Conservation (phyloP, 2,888 invertebrate species). For the Latrodectus elegans region DNA sequence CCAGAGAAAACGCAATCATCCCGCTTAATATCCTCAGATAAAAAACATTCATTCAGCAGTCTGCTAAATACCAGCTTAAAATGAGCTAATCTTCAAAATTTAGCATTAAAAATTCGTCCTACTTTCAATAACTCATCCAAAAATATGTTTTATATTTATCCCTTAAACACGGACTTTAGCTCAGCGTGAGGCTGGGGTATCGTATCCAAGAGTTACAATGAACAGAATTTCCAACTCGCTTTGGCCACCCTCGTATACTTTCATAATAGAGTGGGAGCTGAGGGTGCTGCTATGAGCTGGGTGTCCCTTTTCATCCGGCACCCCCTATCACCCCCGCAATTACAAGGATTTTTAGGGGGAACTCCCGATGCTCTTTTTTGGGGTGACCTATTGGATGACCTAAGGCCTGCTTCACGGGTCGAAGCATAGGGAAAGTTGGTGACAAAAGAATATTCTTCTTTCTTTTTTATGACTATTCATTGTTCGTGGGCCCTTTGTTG, state of each 20-base stretch:
- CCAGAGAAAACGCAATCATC: neutral
- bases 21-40: neutral
- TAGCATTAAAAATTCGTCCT: neutral
- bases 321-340: slow-evolving; percentile 43
- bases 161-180: slow-evolving; percentile 3
- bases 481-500: slow-evolving; percentile 14
- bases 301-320: slow-evolving; percentile 26
- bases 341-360: neutral
- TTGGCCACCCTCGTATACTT: neutral
- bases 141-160: slow-evolving; percentile 29
- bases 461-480: neutral
- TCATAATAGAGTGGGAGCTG: neutral
- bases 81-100: neutral
- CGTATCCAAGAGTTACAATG: neutral
- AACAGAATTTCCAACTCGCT: neutral
- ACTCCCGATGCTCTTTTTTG: slow-evolving; percentile 42
- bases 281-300: slow-evolving; percentile 35
- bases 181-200: slow-evolving; percentile 33
- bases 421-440: slow-evolving; percentile 28
- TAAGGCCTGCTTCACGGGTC: slow-evolving; percentile 36
- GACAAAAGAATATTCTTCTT: slow-evolving; percentile 16
- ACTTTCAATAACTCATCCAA: slow-evolving; percentile 2
- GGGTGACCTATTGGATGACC: slow-evolving; percentile 10
- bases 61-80: slow-evolving; percentile 3
- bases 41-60: neutral